Percentiles rank a stretch among this genome's conserved stretches.
Conservation (phyloP, 2,888 invertebrate species). For the Colletes collaris region DNA sequence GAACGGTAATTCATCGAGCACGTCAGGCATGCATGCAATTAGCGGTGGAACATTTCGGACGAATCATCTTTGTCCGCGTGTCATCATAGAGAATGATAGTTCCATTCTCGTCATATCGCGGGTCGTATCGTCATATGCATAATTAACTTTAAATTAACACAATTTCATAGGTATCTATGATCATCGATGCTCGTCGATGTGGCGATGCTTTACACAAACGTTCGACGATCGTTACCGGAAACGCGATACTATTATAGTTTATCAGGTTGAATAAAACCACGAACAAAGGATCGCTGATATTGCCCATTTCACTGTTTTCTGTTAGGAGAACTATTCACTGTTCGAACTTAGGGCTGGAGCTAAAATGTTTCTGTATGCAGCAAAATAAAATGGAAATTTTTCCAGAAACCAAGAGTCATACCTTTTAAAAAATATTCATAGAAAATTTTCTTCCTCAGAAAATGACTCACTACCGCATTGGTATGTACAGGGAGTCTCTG, state of each 20-base stretch:
- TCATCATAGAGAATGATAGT: constrained; percentile 42
- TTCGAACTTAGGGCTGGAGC: no score
- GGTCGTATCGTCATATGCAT: constrained; percentile 30
- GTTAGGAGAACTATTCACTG: no score
- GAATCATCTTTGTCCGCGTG: constrained; percentile 37
- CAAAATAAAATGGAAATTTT: no score
- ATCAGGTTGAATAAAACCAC: not conserved
- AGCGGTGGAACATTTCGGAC: constrained; percentile 11
- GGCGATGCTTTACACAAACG: constrained; percentile 22
- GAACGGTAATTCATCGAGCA: constrained; percentile 46
- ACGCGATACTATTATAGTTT: not conserved
- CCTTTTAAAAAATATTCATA: no score
- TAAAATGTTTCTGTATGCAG: no score
- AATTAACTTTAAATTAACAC: constrained; percentile 32
- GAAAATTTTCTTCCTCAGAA: no score
- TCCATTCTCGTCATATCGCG: constrained; percentile 37
- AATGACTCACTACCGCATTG: no score
- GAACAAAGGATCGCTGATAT: not conserved
- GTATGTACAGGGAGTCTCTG: no score
- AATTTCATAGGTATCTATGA: constrained; percentile 45
- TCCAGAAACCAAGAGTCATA: no score
- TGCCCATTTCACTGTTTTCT: not conserved
- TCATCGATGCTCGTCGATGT: constrained; percentile 10
- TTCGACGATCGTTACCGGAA: constrained; percentile 8
- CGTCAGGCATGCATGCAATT: constrained; percentile 48